Evolutionary conservation across 2,113 vertebrate genomes (phyloP).

Genomic region (Bubalus kerabau): DNA sequence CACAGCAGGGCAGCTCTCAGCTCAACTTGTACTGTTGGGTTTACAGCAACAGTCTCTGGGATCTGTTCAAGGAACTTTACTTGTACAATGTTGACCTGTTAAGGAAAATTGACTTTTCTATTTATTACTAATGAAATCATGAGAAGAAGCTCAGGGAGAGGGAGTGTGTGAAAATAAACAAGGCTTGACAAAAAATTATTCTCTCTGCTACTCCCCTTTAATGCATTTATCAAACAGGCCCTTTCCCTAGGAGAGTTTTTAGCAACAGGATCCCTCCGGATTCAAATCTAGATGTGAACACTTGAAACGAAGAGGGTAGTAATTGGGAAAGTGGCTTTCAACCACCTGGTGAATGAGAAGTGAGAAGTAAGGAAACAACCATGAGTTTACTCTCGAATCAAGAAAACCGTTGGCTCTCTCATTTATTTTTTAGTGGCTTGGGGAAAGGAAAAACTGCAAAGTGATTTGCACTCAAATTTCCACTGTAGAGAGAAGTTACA

Average conservation of each 20-base stretch:
- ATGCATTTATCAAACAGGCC: not conserved
- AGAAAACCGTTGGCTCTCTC: not conserved
- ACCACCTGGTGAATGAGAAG: constrained; percentile 1
- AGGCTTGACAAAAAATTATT: not conserved
- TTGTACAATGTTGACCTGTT: not conserved
- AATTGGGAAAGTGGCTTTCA: not conserved
- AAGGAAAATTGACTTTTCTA: not conserved
- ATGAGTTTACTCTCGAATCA: not conserved
- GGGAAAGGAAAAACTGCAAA: not conserved
- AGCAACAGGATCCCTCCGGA: not conserved
- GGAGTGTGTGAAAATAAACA: not conserved
- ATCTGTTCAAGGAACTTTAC: not conserved
- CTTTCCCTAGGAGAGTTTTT: not conserved
- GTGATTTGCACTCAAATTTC: not conserved
- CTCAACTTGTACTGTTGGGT: not conserved
- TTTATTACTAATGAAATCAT: constrained; percentile 26
- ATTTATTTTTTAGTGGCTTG: not conserved
- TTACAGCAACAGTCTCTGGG: not conserved
- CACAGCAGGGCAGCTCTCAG: not conserved
- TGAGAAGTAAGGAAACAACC: not conserved
- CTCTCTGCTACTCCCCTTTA: not conserved
- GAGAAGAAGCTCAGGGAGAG: not conserved
- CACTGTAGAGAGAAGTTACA: not conserved
- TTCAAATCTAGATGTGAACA: not conserved
- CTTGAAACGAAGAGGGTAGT: not conserved